phyloP scores from a whole-genome alignment of 2,797 vertebrate genomes.

The Alauda arvensis region DNA sequence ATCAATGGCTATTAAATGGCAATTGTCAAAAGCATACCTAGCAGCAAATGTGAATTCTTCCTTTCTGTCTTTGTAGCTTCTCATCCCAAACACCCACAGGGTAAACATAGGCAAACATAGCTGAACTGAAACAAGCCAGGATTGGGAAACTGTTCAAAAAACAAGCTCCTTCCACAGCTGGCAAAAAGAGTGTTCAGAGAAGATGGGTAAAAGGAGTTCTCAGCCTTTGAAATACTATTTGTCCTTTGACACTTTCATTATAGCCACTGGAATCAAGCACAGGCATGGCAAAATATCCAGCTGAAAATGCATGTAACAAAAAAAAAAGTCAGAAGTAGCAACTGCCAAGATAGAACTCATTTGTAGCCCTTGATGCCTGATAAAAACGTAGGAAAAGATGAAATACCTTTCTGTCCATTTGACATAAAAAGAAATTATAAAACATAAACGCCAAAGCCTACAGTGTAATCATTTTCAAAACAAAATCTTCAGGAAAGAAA shows the following conservation, averaged over 20 bases:
- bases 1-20: background rate
- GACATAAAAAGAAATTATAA: background rate
- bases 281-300: background rate
- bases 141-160: background rate
- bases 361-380: background rate
- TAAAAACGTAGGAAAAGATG: background rate
- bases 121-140: background rate
- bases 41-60: background rate
- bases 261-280: background rate
- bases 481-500: background rate
- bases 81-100: background rate
- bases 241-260: background rate
- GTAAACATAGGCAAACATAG: constrained; percentile 9
- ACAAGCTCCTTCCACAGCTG: background rate
- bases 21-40: background rate
- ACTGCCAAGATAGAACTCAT: background rate
- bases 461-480: background rate
- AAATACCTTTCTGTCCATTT: background rate
- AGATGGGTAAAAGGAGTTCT: background rate
- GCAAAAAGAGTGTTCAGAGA: background rate
- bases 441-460: background rate
- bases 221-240: background rate
- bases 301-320: background rate
- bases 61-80: background rate
- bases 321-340: background rate